Conservation (phyloP, 2,113 vertebrate genomes). For the Anoura caudifer region DNA sequence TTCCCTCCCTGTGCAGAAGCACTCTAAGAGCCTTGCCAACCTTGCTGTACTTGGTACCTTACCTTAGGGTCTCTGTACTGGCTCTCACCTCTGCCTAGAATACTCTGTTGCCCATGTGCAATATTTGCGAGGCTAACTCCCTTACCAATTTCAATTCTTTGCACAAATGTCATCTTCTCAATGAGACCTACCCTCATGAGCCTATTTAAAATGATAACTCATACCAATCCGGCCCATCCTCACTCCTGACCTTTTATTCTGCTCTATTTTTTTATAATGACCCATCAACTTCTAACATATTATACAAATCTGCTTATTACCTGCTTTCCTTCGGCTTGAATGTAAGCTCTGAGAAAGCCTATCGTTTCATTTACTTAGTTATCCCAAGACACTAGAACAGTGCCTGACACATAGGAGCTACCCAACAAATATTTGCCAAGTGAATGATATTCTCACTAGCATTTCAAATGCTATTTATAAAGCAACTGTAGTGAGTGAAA, state of each 20-base stretch:
- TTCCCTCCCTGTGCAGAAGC: not conserved
- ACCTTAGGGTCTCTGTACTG: not conserved
- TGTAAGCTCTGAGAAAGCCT: not conserved
- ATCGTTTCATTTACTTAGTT: not conserved
- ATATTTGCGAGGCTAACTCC: not conserved
- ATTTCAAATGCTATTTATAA: conserved; percentile 25
- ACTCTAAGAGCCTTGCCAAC: not conserved
- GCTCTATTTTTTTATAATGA: not conserved
- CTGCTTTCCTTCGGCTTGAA: not conserved
- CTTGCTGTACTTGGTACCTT: not conserved
- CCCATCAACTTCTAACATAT: not conserved
- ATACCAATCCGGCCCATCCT: not conserved
- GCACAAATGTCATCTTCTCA: not conserved
- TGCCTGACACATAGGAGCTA: not conserved
- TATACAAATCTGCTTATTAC: not conserved
- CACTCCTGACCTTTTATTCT: not conserved
- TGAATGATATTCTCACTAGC: not conserved
- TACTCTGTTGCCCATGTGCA: too few species aligned
- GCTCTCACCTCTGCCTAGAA: not conserved
- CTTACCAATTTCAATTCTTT: not conserved
- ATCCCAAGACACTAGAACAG: not conserved
- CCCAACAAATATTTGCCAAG: not conserved
- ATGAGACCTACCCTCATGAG: not conserved
- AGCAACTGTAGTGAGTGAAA: not conserved
- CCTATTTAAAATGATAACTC: not conserved